Conservation (phyloP, 2,888 invertebrate species). For the Cantharis rustica region DNA sequence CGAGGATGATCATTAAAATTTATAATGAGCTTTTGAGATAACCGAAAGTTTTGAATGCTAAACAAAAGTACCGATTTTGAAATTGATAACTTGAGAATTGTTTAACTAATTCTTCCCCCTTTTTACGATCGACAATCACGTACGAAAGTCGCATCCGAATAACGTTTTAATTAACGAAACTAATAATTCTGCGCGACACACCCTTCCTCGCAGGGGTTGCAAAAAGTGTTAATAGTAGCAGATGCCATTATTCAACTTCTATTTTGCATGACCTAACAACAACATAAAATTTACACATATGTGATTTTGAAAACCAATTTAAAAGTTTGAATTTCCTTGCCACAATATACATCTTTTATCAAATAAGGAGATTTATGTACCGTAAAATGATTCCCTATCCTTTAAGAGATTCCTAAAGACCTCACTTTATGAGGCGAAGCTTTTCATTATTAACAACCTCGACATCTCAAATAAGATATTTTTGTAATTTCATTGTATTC, state of each 20-base stretch:
- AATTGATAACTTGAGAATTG: conserved; percentile 1
- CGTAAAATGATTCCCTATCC: conserved; percentile 17
- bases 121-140: not conserved
- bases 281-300: conserved; percentile 18
- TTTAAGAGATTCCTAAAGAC: conserved; percentile 12
- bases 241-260: conserved; percentile 7
- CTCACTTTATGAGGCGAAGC: conserved; percentile 11
- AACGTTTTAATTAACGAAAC: conserved; percentile 1
- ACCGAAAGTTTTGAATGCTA: not conserved
- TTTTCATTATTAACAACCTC: not conserved
- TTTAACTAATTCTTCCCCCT: not conserved
- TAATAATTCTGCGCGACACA: not conserved
- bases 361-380: conserved; percentile 20
- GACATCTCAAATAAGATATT: not conserved
- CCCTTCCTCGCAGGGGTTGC: not conserved
- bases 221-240: conserved; percentile 10
- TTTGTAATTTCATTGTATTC: not conserved
- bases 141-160: not conserved
- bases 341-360: conserved; percentile 12
- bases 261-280: conserved; percentile 10
- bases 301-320: conserved; percentile 18
- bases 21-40: conserved; percentile 13
- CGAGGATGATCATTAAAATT: conserved; percentile 16
- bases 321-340: conserved; percentile 20
- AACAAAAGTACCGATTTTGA: conserved; percentile 1